Base-by-base conservation (phyloP, 2,888 invertebrate genomes). In the Trichacis sp. region DNA sequence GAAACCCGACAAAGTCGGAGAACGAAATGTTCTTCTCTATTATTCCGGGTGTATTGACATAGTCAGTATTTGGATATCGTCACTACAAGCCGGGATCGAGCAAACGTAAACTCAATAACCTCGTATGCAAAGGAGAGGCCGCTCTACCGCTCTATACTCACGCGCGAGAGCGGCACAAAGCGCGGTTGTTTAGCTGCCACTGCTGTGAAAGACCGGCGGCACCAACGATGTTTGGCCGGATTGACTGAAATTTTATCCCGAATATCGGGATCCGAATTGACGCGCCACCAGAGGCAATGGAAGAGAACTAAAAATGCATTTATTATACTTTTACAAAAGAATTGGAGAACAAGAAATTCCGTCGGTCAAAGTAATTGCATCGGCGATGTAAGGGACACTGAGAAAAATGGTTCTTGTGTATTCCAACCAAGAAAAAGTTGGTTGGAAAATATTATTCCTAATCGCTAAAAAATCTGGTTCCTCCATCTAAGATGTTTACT, bases 71-170 rank as follows among this genome's bases (percentile, higher is more conserved):
- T 59, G 56, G 48, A 56, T 62, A 62, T 56, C 62, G 56, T 55
- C 55, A 52, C 59, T 58, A 59, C 62, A 66, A 62, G 66, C 66
- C 56, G 20, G 58, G 62, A 62, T 66, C 62, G 56, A 62, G 56
- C 58, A 62, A 66, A 62, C 62, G 62, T 58, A 66, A 66, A 62
- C 62, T 66, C 66, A 66, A 66, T 66, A 66, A 66, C 62, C 62
- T 50, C 55, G 55, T 43, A 58, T 62, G 66, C 66, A 66, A 59
- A 58, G 56, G 66, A 56, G 46, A 57, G 56, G 52, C 24, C 24
- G 3, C 24, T 3, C 24, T 8, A 8, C 3, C 8, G 3, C 24
- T 24, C 3, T 24, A 24, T 8, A 24, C 24, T 24, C 46, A 29
- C 40, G 40, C 51, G 48, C 55, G 55, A 47, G 36, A 29, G 18